Percentiles rank a stretch among this genome's conserved stretches.
Evolutionary conservation across 2,888 invertebrate species (phyloP).

Genomic region (Pyralis farinalis): DNA sequence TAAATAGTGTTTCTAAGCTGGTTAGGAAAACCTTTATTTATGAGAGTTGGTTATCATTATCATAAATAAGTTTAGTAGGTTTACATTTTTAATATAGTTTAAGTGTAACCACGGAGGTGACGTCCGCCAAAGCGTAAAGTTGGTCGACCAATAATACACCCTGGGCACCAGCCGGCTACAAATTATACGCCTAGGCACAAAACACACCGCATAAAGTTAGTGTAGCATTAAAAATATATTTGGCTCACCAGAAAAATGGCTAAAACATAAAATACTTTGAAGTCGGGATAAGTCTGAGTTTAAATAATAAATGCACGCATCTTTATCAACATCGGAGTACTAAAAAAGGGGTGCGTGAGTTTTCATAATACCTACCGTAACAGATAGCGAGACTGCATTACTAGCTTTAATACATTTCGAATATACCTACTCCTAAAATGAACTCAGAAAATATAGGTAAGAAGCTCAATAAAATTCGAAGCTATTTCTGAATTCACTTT

Average conservation of each 20-base stretch:
- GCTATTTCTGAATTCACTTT: slow-evolving; percentile 1
- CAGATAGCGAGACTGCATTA: too few species aligned
- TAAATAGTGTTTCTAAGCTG: neutral
- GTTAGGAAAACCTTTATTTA: neutral
- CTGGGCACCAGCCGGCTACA: slow-evolving; percentile 29
- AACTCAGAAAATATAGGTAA: too few species aligned
- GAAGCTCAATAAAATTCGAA: slow-evolving; percentile 11
- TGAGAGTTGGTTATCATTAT: neutral
- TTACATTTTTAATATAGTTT: slow-evolving; percentile 27
- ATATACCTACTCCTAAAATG: too few species aligned
- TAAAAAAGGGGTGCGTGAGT: neutral
- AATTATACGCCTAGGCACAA: slow-evolving; percentile 27
- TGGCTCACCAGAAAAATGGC: slow-evolving; percentile 4
- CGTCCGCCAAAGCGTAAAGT: slow-evolving; percentile 6
- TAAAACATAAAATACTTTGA: slow-evolving; percentile 7
- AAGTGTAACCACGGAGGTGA: slow-evolving; percentile 25
- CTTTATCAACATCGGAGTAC: slow-evolving; percentile 1
- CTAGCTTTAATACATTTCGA: too few species aligned
- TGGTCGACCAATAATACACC: slow-evolving; percentile 25
- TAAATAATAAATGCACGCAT: slow-evolving; percentile 3
- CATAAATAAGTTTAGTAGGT: neutral
- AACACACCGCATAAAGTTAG: slow-evolving; percentile 5
- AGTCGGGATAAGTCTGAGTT: slow-evolving; percentile 1
- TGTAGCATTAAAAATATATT: slow-evolving; percentile 3
- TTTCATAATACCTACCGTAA: neutral